These are phyloP conservation scores for Diadegma fenestrale DNA, from an alignment of 2,888 invertebrate species.

Conservation along the genomic window DNA sequence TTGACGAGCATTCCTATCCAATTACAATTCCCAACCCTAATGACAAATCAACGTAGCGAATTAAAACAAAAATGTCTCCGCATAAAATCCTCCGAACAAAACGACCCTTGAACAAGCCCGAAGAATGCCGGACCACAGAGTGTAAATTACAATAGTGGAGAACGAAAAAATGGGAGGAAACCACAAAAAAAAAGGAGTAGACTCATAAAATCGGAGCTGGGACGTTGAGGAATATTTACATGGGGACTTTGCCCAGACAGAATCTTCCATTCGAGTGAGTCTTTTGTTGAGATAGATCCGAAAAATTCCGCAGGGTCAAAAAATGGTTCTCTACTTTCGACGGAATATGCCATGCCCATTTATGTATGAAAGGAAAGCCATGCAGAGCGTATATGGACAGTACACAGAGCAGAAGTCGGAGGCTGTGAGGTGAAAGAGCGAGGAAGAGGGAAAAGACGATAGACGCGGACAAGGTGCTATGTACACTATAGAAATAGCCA, in stretches of 20 bases:
- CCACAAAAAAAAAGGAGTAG: not conserved
- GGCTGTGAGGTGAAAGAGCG: not conserved
- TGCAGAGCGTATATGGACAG: not conserved
- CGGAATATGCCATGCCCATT: slow-evolving; percentile 2
- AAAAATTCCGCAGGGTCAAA: not conserved
- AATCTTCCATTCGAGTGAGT: not conserved
- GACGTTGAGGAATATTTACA: not conserved
- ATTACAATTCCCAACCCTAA: slow-evolving; percentile 2
- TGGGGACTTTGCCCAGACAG: not conserved
- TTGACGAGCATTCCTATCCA: slow-evolving; percentile 11
- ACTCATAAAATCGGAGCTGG: slow-evolving; percentile 1
- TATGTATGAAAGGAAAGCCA: not conserved
- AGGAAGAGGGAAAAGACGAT: not conserved
- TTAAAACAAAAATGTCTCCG: not conserved
- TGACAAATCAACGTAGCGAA: not conserved
- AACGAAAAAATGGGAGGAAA: not conserved
- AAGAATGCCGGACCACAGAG: not conserved
- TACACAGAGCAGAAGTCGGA: not conserved
- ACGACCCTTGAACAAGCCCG: not conserved
- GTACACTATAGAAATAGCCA: slow-evolving; percentile 3
- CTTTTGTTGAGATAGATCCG: not conserved
- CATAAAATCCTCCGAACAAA: not conserved
- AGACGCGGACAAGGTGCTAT: not conserved
- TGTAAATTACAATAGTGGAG: not conserved
- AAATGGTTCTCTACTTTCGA: not conserved